These are phyloP conservation scores for Mycalesis mineus DNA, from an alignment of 2,888 invertebrate genomes.

Conservation along the genomic window DNA sequence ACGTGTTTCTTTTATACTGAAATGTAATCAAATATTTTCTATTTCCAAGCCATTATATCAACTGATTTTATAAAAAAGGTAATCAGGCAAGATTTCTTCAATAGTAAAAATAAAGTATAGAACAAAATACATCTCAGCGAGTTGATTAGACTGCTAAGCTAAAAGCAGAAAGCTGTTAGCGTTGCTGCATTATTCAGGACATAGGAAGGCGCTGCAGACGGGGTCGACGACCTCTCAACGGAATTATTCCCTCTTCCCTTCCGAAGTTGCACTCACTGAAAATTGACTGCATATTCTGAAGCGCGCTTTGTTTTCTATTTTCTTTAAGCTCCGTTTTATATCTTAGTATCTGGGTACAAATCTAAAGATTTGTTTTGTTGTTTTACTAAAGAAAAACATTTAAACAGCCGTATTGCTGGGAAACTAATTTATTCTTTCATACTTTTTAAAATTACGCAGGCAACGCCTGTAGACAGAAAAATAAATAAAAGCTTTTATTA, in stretches of 20 bases:
- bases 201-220: constrained; percentile 53
- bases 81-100: neutral
- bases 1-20: too few relatives aligned
- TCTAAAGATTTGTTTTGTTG: neutral
- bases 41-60: too few relatives aligned
- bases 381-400: too few relatives aligned
- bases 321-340: neutral
- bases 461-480: too few relatives aligned
- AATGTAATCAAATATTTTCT: too few relatives aligned
- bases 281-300: constrained; percentile 27
- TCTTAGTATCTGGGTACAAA: neutral
- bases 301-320: constrained; percentile 18
- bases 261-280: constrained; percentile 29
- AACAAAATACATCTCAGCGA: constrained; percentile 13
- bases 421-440: too few relatives aligned
- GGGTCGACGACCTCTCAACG: constrained; percentile 40
- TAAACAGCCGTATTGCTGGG: too few relatives aligned
- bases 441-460: too few relatives aligned
- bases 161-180: constrained; percentile 20
- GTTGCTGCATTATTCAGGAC: constrained; percentile 56
- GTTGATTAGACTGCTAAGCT: constrained; percentile 17
- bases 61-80: too few relatives aligned
- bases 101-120: neutral
- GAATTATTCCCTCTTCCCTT: constrained; percentile 32
- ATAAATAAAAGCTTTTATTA: too few relatives aligned